A percentile compares a stretch with the other conserved stretches of the same genome.
Conservation (phyloP, 2,797 vertebrate species). For the Sebastes minor region DNA sequence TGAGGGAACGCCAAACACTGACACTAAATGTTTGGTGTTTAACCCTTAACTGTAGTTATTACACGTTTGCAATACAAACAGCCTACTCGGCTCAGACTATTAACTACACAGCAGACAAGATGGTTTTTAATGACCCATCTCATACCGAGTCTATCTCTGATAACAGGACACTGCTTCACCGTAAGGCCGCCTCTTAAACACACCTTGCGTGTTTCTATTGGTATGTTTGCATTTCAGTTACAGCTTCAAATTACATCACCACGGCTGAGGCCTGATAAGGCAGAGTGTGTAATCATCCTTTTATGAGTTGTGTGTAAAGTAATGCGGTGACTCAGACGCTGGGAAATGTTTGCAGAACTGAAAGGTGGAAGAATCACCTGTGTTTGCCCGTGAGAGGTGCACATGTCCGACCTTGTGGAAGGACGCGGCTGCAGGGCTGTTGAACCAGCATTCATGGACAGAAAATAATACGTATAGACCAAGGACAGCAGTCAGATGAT, state of each 20-base stretch:
- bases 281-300: constrained; percentile 57
- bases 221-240: constrained; percentile 66
- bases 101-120: background rate
- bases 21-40: constrained; percentile 29
- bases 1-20: constrained; percentile 43
- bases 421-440: background rate
- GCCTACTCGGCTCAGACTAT: constrained; percentile 5
- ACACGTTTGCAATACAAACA: constrained; percentile 56
- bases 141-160: background rate
- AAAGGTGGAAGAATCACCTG: constrained; percentile 22
- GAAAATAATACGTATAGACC: background rate
- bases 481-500: background rate
- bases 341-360: constrained; percentile 62
- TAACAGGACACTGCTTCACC: constrained; percentile 26
- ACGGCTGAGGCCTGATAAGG: constrained; percentile 55
- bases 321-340: constrained; percentile 49
- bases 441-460: background rate
- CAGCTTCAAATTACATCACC: constrained; percentile 70
- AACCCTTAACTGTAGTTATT: constrained; percentile 31
- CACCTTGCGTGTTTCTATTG: constrained; percentile 28
- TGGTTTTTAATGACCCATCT: constrained; percentile 14
- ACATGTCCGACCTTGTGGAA: constrained; percentile 24
- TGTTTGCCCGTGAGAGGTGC: constrained; percentile 19
- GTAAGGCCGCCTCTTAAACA: background rate
- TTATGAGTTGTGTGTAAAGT: constrained; percentile 56